Conservation (phyloP, 2,888 invertebrate species). For the Tetragonisca angustula region DNA sequence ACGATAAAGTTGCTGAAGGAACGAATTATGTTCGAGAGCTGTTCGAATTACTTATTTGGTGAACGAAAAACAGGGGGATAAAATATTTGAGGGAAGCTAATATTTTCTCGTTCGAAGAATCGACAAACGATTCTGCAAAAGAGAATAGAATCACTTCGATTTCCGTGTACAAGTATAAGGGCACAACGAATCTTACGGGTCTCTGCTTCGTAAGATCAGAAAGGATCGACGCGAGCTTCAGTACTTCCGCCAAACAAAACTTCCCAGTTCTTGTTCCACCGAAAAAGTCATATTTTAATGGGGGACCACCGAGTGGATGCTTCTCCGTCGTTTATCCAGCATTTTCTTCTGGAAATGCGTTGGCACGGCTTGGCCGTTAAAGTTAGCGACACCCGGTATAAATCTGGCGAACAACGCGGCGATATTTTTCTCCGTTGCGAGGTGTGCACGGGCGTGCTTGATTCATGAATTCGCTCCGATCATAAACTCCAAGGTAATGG, state of each 20-base stretch:
- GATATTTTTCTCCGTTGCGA: slow-evolving; percentile 36
- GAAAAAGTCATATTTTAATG: background rate
- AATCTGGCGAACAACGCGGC: slow-evolving; percentile 46
- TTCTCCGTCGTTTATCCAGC: background rate
- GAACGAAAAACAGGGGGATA: background rate
- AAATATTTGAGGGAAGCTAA: too few relatives aligned
- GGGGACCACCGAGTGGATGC: background rate
- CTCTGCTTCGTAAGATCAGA: background rate
- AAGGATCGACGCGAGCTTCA: background rate
- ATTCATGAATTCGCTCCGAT: slow-evolving; percentile 57
- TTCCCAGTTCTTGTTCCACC: too few relatives aligned
- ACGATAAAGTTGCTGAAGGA: background rate
- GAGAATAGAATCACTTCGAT: background rate
- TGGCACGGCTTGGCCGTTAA: slow-evolving; percentile 22
- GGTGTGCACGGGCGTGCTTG: slow-evolving; percentile 14
- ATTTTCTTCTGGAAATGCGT: background rate
- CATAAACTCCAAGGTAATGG: slow-evolving; percentile 57
- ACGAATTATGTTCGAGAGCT: background rate
- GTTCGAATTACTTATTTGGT: background rate
- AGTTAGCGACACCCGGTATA: slow-evolving; percentile 32
- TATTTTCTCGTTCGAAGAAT: too few relatives aligned
- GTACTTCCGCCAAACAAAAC: background rate
- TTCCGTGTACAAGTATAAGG: background rate
- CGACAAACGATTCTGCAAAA: background rate
- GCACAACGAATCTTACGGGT: too few relatives aligned